Percentiles rank a stretch among this genome's conserved stretches.
Conservation (phyloP, 2,113 vertebrate genomes). For the Diphyllodes magnificus region DNA sequence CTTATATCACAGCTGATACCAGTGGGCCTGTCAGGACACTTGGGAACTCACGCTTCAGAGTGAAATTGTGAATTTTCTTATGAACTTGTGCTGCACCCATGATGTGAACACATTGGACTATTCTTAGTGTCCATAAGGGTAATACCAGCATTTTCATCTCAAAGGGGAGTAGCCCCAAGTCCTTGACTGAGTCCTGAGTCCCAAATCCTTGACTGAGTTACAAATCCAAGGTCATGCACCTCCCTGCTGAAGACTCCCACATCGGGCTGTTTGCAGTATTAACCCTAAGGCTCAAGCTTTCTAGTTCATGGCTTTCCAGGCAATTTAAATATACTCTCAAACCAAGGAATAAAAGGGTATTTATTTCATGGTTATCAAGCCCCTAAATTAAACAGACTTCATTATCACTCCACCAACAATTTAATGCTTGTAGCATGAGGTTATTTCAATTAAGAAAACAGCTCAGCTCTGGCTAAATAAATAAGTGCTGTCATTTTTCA, state of each 20-base stretch:
- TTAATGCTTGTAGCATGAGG: slow-evolving; percentile 53
- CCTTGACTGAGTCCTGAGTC: background rate
- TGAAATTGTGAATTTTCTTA: background rate
- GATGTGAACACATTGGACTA: background rate
- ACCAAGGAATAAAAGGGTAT: slow-evolving; percentile 3
- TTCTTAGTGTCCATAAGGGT: background rate
- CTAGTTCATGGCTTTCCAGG: background rate
- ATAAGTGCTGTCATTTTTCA: slow-evolving; percentile 72
- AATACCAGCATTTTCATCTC: background rate
- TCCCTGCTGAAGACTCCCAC: background rate
- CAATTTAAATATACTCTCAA: slow-evolving; percentile 13
- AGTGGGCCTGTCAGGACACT: background rate
- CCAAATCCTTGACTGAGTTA: background rate
- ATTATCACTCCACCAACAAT: slow-evolving; percentile 59
- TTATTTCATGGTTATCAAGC: slow-evolving; percentile 43
- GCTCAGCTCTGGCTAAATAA: slow-evolving; percentile 65
- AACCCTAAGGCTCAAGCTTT: background rate
- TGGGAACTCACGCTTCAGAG: accelerated
- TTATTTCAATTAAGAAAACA: slow-evolving; percentile 74
- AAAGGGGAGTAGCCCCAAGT: background rate
- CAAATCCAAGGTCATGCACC: background rate
- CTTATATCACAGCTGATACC: background rate
- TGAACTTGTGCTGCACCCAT: too few relatives aligned
- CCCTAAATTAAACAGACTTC: slow-evolving; percentile 54
- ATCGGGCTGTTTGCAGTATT: too few relatives aligned